Percentiles rank a stretch among this genome's conserved stretches.
phyloP scores from a whole-genome alignment of 2,888 invertebrate species.

The Troglohyphantes excavatus region DNA sequence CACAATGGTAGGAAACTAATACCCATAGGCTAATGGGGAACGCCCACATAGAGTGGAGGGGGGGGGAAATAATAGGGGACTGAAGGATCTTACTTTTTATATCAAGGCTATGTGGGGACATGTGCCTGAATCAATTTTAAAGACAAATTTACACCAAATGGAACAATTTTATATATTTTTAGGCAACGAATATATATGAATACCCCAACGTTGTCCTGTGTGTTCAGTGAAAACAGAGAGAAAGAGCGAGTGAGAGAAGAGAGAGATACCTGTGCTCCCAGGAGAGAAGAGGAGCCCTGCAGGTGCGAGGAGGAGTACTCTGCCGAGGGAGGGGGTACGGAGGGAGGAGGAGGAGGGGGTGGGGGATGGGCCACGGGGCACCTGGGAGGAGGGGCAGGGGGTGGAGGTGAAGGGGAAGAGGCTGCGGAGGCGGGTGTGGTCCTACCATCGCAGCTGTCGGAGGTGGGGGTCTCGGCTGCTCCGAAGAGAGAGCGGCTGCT shows the following conservation, averaged over 20 bases:
- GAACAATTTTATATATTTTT: too few species aligned
- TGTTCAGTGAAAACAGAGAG: background rate
- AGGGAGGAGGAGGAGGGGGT: constrained; percentile 4
- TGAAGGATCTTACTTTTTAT: too few species aligned
- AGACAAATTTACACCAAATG: too few species aligned
- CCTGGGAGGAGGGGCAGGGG: constrained; percentile 68
- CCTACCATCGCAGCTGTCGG: constrained; percentile 78
- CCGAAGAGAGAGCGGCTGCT: constrained; percentile 71
- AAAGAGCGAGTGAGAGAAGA: constrained; percentile 24
- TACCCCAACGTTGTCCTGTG: too few species aligned
- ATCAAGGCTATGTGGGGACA: too few species aligned
- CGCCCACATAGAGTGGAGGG: too few species aligned
- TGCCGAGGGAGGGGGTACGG: constrained; percentile 17
- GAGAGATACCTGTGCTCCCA: constrained; percentile 69
- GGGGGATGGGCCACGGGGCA: constrained; percentile 20
- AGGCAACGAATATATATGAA: too few species aligned
- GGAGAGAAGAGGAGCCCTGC: constrained; percentile 22
- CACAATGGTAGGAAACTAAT: too few species aligned
- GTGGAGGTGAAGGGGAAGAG: constrained; percentile 71
- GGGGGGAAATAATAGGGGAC: too few species aligned
- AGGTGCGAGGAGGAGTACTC: too few species aligned
- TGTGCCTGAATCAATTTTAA: too few species aligned
- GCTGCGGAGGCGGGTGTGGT: constrained; percentile 76
- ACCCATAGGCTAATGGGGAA: too few species aligned
- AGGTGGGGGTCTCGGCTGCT: constrained; percentile 62